These are phyloP conservation scores for Rhinichthys klamathensis DNA, from an alignment of 2,113 vertebrate species.

Conservation along the genomic window DNA sequence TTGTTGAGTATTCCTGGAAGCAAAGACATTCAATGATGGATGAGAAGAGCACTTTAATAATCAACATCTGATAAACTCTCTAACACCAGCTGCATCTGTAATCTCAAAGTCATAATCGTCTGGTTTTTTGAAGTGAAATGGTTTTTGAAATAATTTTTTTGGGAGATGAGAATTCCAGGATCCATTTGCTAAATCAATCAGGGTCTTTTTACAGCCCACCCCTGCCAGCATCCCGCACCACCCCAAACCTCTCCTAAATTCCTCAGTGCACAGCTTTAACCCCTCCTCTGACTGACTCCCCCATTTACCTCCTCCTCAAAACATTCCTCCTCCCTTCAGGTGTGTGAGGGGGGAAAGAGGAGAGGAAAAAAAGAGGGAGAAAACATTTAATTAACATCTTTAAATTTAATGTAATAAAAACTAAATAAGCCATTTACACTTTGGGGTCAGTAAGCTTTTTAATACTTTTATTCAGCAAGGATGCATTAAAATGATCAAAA, in stretches of 20 bases:
- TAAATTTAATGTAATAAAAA: neutral
- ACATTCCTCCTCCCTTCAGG: constrained; percentile 61
- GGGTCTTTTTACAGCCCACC: constrained; percentile 73
- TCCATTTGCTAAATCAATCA: constrained; percentile 84
- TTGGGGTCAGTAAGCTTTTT: neutral
- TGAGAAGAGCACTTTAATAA: constrained; percentile 7
- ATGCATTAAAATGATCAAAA: neutral
- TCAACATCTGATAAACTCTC: constrained; percentile 17
- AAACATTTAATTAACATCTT: neutral
- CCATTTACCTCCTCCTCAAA: constrained; percentile 17
- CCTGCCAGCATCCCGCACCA: constrained; percentile 23
- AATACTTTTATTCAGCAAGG: neutral
- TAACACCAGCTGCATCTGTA: neutral
- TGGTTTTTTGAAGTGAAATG: neutral
- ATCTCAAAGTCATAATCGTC: neutral
- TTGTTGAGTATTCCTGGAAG: constrained; percentile 5
- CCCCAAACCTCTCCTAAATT: constrained; percentile 61
- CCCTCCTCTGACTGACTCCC: constrained; percentile 31
- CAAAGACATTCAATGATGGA: constrained; percentile 20
- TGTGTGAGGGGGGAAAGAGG: constrained; percentile 24
- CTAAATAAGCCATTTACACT: neutral
- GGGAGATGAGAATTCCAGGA: constrained; percentile 72
- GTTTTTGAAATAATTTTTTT: constrained; percentile 36
- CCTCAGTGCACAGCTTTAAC: constrained; percentile 68
- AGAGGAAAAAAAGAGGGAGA: neutral